Percentiles rank a stretch among this genome's conserved stretches.
These are phyloP conservation scores for Nebria brevicollis DNA, from an alignment of 2,888 invertebrate genomes.

Conservation along the genomic window DNA sequence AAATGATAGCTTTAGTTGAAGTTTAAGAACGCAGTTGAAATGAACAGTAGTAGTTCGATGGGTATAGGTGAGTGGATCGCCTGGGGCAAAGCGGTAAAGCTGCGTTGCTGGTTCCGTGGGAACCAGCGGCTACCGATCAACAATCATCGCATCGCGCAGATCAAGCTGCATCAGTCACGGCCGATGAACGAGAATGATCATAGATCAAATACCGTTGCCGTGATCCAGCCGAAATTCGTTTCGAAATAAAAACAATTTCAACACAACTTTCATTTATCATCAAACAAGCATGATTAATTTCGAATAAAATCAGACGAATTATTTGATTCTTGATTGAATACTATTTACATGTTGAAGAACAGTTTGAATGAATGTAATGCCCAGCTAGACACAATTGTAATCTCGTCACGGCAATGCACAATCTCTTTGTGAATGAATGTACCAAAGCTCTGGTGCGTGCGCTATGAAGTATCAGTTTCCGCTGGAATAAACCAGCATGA, in stretches of 20 bases:
- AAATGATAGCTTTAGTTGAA: neutral
- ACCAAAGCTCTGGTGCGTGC: constrained; percentile 6
- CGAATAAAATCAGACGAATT: too few relatives aligned
- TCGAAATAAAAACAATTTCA: too few relatives aligned
- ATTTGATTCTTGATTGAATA: neutral
- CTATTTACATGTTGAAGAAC: neutral
- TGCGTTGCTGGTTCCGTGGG: neutral
- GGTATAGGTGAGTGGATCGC: neutral
- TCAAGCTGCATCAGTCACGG: neutral
- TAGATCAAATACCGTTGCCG: too few relatives aligned
- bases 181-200: neutral
- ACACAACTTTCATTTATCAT: too few relatives aligned
- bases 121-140: neutral
- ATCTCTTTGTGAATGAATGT: constrained; percentile 6
- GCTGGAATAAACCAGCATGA: constrained; percentile 6
- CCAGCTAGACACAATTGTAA: neutral
- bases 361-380: neutral
- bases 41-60: neutral
- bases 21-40: neutral
- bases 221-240: too few relatives aligned
- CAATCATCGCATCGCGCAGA: neutral
- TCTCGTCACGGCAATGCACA: constrained; percentile 8
- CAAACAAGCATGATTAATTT: too few relatives aligned
- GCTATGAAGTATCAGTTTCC: constrained; percentile 16
- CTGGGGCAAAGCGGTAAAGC: neutral